Evolutionary conservation across 2,888 invertebrate species (phyloP), one percentile per base, ranked within the genome.

Genomic region (Lordiphosa andalusiaca): DNA sequence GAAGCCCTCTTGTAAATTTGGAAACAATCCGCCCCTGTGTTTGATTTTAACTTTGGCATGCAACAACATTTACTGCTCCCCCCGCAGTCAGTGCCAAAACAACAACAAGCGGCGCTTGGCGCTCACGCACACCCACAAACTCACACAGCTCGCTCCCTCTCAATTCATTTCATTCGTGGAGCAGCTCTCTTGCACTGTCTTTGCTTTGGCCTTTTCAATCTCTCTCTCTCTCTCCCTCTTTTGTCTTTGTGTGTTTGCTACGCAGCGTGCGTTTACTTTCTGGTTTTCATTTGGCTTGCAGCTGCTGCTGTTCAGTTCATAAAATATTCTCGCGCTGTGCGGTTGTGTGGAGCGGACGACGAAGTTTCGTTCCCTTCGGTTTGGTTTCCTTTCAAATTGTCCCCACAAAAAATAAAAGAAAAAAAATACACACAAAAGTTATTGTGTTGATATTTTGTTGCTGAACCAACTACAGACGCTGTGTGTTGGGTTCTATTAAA

Each of bases 321-420:
- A 67, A 72, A 69, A 71, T 67, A 61, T 65, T 41, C 56, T 82
- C 78, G 84, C 71, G 69, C 56, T 71, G 84, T 62, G 69, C 81
- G 76, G 75, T 73, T 75, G 81, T 75, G 75, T 73, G 74, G 73
- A 80, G 73, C 83, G 83, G 80, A 78, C 53, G 62, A 59, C 62
- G 70, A 68, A 59, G 44, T 44, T 35, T 36, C 47, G 46, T 47
- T 47, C 37, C 46, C 46, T 46, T 49, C 55, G 41, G 30, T 35
- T 44, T 42, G 57, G 25, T 68, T 71, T 66, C 63, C 80, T 74
- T 74, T 74, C 72, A 71, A 74, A 60, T 78, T 71, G 71, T 69
- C 75, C 59, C 51, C 41, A 55, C 42, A 56, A 42, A 55, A 37
- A 37, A 25, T 10, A 37, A 16, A 37, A 37, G 25, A 37, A 48